These are phyloP conservation scores for Limosa lapponica DNA, from an alignment of 2,797 vertebrate genomes.

Conservation along the genomic window DNA sequence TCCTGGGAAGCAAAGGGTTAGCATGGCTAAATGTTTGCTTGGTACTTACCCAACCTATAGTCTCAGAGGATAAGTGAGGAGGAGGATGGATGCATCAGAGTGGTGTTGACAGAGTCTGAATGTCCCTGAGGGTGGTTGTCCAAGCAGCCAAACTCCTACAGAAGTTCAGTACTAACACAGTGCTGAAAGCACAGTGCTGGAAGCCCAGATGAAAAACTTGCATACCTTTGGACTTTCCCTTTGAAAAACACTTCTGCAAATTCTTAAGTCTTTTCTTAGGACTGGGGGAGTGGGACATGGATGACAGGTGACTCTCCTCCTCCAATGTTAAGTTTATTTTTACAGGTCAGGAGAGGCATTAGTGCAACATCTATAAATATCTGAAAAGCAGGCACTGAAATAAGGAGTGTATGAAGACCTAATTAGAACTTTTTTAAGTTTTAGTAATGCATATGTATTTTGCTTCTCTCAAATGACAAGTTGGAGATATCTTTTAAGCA, in stretches of 20 bases:
- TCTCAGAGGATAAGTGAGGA: not conserved
- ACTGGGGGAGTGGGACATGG: accelerated
- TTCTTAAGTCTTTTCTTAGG: not conserved
- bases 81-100: not conserved
- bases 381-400: not conserved
- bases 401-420: not conserved
- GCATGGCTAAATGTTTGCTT: not conserved
- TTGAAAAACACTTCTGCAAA: not conserved
- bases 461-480: not conserved
- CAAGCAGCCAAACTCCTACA: not conserved
- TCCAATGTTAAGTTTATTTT: not conserved
- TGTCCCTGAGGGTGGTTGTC: not conserved
- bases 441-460: not conserved
- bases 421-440: not conserved
- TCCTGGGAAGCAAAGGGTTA: not conserved
- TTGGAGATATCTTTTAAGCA: not conserved
- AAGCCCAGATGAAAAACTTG: not conserved
- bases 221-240: not conserved
- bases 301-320: not conserved
- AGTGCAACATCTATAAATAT: not conserved
- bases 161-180: not conserved
- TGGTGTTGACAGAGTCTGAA: not conserved
- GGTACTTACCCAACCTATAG: accelerated
- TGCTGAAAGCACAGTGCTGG: not conserved
- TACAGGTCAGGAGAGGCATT: not conserved